phyloP scores from a whole-genome alignment of 2,113 vertebrate genomes.

The Daboia siamensis region DNA sequence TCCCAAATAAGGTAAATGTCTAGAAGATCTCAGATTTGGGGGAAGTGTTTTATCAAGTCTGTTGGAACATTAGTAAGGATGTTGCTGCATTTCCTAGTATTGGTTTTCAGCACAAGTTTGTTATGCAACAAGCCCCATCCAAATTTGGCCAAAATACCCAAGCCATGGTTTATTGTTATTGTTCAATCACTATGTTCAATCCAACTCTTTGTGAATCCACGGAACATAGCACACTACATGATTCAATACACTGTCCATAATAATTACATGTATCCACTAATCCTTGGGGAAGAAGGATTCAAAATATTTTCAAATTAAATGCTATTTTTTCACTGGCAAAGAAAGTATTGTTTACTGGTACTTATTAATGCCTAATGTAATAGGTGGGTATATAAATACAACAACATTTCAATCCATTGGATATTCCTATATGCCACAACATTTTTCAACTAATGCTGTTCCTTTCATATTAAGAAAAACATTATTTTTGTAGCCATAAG shows the following conservation, averaged over 20 bases:
- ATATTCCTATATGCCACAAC: background rate
- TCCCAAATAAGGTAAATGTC: constrained; percentile 90
- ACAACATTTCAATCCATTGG: background rate
- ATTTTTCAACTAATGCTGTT: background rate
- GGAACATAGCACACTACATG: background rate
- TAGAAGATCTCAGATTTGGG: constrained; percentile 76
- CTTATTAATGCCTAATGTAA: background rate
- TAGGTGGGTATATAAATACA: background rate
- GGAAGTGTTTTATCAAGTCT: constrained; percentile 77
- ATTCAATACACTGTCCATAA: constrained; percentile 85
- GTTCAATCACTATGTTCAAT: background rate
- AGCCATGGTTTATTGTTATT: constrained; percentile 80
- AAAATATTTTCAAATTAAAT: constrained; percentile 97
- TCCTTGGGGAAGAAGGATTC: constrained; percentile 83
- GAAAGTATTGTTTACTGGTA: constrained; percentile 74
- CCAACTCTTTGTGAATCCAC: background rate
- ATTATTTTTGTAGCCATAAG: background rate
- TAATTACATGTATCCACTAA: constrained; percentile 80
- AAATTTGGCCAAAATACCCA: constrained; percentile 78
- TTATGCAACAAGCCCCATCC: constrained; percentile 73
- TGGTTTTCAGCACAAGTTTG: constrained; percentile 77
- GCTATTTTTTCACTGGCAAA: constrained; percentile 81
- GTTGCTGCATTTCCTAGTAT: constrained; percentile 82
- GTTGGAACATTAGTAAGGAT: constrained; percentile 72
- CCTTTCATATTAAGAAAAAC: background rate